Evolutionary conservation across 2,888 invertebrate species (phyloP), one percentile per base, ranked within the genome.

Genomic region (Harpalus rufipes): DNA sequence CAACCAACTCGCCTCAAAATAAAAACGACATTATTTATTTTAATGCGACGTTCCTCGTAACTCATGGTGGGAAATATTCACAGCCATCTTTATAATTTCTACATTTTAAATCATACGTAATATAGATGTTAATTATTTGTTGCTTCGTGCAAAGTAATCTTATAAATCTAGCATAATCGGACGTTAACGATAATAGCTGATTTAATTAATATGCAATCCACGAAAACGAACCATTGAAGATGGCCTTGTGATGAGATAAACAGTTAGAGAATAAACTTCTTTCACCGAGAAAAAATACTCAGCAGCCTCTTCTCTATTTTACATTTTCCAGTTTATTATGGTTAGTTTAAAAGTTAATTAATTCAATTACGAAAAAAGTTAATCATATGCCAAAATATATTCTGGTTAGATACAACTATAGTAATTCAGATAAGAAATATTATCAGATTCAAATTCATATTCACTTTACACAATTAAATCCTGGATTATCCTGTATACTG

Each of bases 141-240:
- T 74, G 72, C 58, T 83, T 76, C 59, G 39, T 12, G 41, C 44
- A 25, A 81, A 81, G 14, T 61, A 81, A 41, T 81, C 61, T 65
- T 41, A 84, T 84, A 84, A 84, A 84, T 84, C 84, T 84, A 63
- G 44, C 25, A 74, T 83, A 74, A 74, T 83, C 74, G 84, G 84
- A 84, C 84, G 72, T 84, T 84, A 84, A 84, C 68, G 84, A 84
- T 84, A 84, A 84, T 84, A 58, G 84, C 51, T 78, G 78, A 72
- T 79, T 61, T 79, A 84, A 84, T 84, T 84, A 84, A 84, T 84
- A 84, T 84, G 78, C 84, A 65, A 78, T 78, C 63, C 84, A 84
- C 84, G 84, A 79, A 84, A 51, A 51, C n/a, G 51, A 32, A 39
- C 51, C 78, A 78, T 21, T 21, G 39, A 78, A 10, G 79, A 25